These are phyloP conservation scores for Lagenorhynchus albirostris DNA, from an alignment of 2,113 vertebrate species.

Conservation along the genomic window DNA sequence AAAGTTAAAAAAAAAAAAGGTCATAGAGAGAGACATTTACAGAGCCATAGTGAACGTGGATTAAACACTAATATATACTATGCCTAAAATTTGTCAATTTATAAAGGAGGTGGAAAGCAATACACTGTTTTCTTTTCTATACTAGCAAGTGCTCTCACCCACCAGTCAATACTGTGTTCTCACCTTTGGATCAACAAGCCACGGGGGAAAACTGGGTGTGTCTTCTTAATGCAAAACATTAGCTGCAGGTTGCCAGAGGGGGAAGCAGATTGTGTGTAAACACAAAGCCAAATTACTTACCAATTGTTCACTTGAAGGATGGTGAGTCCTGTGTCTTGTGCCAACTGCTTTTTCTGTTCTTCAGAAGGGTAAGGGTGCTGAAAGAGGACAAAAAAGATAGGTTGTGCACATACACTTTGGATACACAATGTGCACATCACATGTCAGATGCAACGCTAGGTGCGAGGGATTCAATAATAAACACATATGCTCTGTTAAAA, in stretches of 20 bases:
- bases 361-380: constrained; percentile 99
- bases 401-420: not conserved
- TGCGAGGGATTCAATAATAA: not conserved
- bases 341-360: constrained; percentile 99
- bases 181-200: constrained; percentile 81
- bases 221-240: constrained; percentile 82
- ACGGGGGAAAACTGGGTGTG: constrained; percentile 74
- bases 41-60: not conserved
- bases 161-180: constrained; percentile 57
- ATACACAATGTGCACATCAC: not conserved
- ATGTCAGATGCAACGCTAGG: not conserved
- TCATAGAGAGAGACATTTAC: not conserved
- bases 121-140: not conserved
- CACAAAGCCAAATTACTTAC: constrained; percentile 87
- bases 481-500: not conserved
- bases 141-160: not conserved
- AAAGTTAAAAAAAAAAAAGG: not conserved
- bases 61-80: not conserved
- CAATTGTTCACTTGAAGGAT: constrained; percentile 99
- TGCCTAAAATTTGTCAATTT: not conserved
- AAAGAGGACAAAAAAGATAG: constrained; percentile 74
- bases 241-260: constrained; percentile 80
- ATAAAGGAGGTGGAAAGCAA: not conserved
- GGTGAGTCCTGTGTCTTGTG: constrained; percentile 99
- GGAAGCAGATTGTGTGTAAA: constrained; percentile 80